phyloP scores from a whole-genome alignment of 2,888 invertebrate genomes.

The Candidula unifasciata region DNA sequence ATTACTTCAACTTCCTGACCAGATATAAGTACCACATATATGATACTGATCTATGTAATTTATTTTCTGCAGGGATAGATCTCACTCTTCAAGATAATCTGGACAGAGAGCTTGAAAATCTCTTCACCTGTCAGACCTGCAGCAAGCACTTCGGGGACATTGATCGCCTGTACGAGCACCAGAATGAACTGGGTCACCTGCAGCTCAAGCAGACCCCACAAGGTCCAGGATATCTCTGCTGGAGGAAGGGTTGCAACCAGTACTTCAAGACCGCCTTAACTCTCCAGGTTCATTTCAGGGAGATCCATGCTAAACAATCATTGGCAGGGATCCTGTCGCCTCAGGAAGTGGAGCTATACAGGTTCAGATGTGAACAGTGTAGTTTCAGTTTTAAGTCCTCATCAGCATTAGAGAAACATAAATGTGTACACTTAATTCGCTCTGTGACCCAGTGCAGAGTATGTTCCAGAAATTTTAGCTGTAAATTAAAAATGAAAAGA shows the following conservation, averaged over 20 bases:
- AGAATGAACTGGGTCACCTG: constrained; percentile 91
- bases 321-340: constrained; percentile 81
- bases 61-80: constrained; percentile 63
- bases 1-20: too few species aligned
- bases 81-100: constrained; percentile 58
- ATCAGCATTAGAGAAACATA: constrained; percentile 94
- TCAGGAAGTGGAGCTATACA: constrained; percentile 92
- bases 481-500: constrained; percentile 91
- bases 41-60: too few species aligned
- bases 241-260: constrained; percentile 92
- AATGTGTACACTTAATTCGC: constrained; percentile 95
- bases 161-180: constrained; percentile 90
- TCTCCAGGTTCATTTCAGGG: constrained; percentile 89
- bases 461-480: constrained; percentile 94
- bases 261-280: constrained; percentile 89
- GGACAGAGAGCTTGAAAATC: constrained; percentile 78
- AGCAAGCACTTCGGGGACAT: constrained; percentile 87
- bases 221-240: constrained; percentile 88
- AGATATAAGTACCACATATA: too few species aligned
- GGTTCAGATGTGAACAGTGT: constrained; percentile 96
- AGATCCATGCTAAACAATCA: constrained; percentile 77
- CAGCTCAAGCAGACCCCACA: constrained; percentile 85
- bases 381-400: constrained; percentile 96
- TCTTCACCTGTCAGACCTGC: constrained; percentile 86
- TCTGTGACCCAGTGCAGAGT: constrained; percentile 96